Base-by-base conservation (phyloP, 1,140 invertebrate species). In the Stegodyphus mimosarum region DNA sequence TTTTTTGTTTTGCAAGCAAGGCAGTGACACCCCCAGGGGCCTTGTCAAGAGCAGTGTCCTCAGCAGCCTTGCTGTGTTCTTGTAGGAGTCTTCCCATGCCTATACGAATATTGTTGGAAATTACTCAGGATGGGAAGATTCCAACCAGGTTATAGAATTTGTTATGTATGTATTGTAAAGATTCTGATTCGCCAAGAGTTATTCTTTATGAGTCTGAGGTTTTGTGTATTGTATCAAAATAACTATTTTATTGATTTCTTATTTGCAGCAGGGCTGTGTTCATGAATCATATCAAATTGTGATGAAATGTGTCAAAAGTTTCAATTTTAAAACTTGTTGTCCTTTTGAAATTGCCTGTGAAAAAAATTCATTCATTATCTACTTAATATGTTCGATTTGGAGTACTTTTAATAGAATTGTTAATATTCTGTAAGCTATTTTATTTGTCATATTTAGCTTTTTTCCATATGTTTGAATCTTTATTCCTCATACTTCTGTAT, bases 41-140 rank as follows among this genome's bases (percentile, higher is more conserved):
- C 17, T 49, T 71, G 69, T 13, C 69, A 13, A 33, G 11, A 50
- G 69, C 69, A 71, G 33, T 71, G 13, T 71, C 33, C 55, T n/a
- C 69, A 71, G 18, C 60, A 83, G 71, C 48, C 18, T 51, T 55
- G 17, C 53, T 83, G 15, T 69, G 10, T 60, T 50, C 73, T 67
- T 52, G 13, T 52, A 69, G 84, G 84, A 86, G 84, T 86, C 84
- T 86, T 86, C 84, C 76, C 75, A 79, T 86, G 69, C 76, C 60
- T 86, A 79, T 86, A 66, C 71, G 83, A 85, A 73, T 66, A 75
- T 64, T 78, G 60, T 72, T 72, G 69, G 33, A 33, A 66, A 73
- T 64, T 86, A 63, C 76, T 86, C 69, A 78, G 60, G 69, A 50
- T 79, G 84, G 84, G 84, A 73, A 79, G 84, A 79, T 79, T 86